phyloP scores from a whole-genome alignment of 1,140 invertebrate species.

The Cryptotermes secundus region DNA sequence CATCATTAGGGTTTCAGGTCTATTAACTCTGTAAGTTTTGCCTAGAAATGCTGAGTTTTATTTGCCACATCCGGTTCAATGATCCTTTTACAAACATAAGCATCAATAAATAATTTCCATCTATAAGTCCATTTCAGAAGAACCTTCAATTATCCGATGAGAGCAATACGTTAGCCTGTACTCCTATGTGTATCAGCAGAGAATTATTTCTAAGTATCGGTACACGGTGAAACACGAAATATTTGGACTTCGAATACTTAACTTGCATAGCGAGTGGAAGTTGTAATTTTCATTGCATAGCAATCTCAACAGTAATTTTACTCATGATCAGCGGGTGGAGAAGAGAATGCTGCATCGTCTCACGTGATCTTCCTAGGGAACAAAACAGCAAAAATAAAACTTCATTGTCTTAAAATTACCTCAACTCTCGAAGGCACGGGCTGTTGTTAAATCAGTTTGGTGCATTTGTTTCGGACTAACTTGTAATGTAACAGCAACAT shows the following conservation, averaged over 20 bases:
- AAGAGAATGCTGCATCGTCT: too few relatives aligned
- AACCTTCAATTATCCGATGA: not conserved
- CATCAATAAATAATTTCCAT: not conserved
- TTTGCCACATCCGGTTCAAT: constrained; percentile 1
- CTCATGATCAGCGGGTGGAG: too few relatives aligned
- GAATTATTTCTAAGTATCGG: too few relatives aligned
- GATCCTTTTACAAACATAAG: not conserved
- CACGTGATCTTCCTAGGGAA: too few relatives aligned
- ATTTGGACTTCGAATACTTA: not conserved
- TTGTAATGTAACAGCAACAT: too few relatives aligned
- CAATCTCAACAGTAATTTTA: not conserved
- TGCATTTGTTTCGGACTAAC: too few relatives aligned
- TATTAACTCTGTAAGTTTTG: not conserved
- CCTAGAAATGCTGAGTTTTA: not conserved
- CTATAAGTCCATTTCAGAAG: not conserved
- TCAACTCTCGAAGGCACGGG: too few relatives aligned
- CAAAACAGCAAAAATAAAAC: too few relatives aligned
- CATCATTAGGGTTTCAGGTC: not conserved
- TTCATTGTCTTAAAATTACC: too few relatives aligned
- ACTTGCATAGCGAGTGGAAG: not conserved
- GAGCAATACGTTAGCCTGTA: not conserved
- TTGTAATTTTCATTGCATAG: not conserved
- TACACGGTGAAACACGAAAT: too few relatives aligned
- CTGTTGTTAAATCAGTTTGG: too few relatives aligned
- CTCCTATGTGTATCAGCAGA: too few relatives aligned